phyloP scores from a whole-genome alignment of 2,113 vertebrate species.

The Carassius auratus region DNA sequence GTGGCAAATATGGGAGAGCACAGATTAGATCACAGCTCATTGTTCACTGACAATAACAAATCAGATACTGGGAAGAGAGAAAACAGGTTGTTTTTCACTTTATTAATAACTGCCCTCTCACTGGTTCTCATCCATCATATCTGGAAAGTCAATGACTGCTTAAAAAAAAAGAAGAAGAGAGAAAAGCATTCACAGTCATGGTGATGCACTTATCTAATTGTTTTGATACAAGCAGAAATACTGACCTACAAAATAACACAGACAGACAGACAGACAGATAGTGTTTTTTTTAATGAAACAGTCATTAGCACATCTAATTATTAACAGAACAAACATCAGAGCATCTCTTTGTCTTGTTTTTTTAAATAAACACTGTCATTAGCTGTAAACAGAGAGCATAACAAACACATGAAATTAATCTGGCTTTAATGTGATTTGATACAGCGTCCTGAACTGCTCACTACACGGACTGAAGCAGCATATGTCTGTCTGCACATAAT shows the following conservation, averaged over 20 bases:
- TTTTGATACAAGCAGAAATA: neutral
- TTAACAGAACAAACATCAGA: constrained; percentile 44
- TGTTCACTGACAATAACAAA: constrained; percentile 44
- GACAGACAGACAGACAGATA: neutral
- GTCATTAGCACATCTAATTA: constrained; percentile 53
- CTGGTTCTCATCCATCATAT: neutral
- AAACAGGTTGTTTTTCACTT: constrained; percentile 40
- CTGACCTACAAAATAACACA: neutral
- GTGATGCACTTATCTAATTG: neutral
- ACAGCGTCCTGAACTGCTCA: constrained; percentile 15
- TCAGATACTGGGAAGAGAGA: neutral
- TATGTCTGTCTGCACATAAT: constrained; percentile 28
- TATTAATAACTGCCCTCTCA: neutral
- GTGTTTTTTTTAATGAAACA: neutral
- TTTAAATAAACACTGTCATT: constrained; percentile 58
- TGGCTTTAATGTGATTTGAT: constrained; percentile 49
- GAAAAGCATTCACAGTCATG: neutral
- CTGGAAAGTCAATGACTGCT: neutral
- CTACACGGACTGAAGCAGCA: constrained; percentile 6
- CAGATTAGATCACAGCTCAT: constrained; percentile 54
- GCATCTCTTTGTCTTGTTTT: constrained; percentile 29
- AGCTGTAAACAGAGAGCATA: constrained; percentile 44
- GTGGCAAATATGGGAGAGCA: constrained; percentile 47
- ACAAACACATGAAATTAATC: constrained; percentile 53
- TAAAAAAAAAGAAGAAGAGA: no score